Percentiles rank a stretch among this genome's conserved stretches.
Conservation (phyloP, 2,113 vertebrate genomes). For the Diadophis punctatus region DNA sequence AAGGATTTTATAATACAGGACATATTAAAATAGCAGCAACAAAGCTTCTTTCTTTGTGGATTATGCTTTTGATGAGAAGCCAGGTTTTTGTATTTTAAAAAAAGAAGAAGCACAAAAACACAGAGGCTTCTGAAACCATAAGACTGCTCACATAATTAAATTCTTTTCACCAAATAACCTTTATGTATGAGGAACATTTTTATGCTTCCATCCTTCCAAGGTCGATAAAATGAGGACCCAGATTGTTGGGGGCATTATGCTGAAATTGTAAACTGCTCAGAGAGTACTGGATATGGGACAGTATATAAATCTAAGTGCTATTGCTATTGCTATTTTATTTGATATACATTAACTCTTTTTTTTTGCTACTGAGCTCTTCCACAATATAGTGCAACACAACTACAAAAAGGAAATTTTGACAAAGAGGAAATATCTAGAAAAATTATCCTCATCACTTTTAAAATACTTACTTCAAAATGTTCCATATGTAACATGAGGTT, state of each 20-base stretch:
- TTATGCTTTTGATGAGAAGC: background rate
- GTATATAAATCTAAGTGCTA: background rate
- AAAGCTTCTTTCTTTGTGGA: slow-evolving; percentile 24
- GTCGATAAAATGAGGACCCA: background rate
- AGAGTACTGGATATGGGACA: rapidly evolving
- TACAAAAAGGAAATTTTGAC: background rate
- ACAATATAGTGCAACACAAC: rapidly evolving
- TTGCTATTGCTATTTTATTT: background rate
- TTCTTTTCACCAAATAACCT: background rate
- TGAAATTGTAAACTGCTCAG: background rate
- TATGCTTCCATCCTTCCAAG: no score
- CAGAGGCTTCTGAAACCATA: background rate
- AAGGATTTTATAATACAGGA: background rate
- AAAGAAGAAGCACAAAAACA: background rate
- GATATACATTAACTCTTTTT: background rate
- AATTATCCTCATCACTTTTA: background rate
- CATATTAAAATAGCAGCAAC: slow-evolving; percentile 1
- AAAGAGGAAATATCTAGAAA: background rate
- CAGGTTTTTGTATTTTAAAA: slow-evolving; percentile 5
- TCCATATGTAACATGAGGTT: background rate
- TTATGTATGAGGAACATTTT: background rate
- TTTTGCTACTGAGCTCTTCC: background rate
- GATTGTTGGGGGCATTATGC: background rate
- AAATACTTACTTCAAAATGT: background rate
- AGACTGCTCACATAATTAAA: background rate